Conservation (phyloP, 2,113 vertebrate species). For the Oophaga pumilio region DNA sequence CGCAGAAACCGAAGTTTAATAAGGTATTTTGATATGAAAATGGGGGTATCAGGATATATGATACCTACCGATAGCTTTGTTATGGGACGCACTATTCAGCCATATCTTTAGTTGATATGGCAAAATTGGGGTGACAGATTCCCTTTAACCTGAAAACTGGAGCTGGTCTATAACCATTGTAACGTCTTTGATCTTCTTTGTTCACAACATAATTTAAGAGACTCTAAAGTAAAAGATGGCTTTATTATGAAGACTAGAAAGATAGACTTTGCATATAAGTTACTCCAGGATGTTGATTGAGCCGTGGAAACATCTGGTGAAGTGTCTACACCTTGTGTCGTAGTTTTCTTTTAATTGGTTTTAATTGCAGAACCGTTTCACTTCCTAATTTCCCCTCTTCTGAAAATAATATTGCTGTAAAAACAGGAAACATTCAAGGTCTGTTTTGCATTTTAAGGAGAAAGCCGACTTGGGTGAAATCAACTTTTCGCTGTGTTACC, state of each 20-base stretch:
- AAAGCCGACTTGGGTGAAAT: constrained; percentile 94
- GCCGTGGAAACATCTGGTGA: neutral
- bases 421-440: constrained; percentile 15
- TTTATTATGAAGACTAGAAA: neutral
- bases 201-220: neutral
- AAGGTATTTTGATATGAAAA: too few species aligned
- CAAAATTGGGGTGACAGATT: too few species aligned
- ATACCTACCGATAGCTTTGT: too few species aligned
- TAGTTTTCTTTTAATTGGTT: constrained; percentile 3
- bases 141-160: neutral
- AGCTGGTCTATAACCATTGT: neutral
- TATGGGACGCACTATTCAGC: too few species aligned
- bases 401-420: constrained; percentile 17
- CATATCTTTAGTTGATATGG: too few species aligned
- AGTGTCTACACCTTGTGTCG: constrained; percentile 3
- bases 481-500: constrained; percentile 94
- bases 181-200: neutral
- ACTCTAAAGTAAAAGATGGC: neutral
- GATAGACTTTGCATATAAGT: neutral
- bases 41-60: too few species aligned
- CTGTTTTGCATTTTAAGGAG: constrained; percentile 72
- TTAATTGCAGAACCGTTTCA: constrained; percentile 4
- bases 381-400: constrained; percentile 15
- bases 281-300: neutral
- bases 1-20: too few species aligned